Evolutionary conservation across 2,888 invertebrate species (phyloP).

Genomic region (Amphimallon solstitiale): DNA sequence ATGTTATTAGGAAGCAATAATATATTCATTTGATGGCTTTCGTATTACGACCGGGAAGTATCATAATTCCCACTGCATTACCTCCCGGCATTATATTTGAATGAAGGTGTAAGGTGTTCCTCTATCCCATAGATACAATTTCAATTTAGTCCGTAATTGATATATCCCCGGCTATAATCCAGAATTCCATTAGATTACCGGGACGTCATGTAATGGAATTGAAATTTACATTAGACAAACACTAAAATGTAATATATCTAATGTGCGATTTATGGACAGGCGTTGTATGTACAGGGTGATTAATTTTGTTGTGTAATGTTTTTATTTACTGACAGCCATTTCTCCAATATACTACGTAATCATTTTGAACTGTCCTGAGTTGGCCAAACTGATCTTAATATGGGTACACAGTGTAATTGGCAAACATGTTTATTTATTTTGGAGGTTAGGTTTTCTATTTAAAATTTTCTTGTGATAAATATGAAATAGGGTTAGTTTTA

Average conservation of each 20-base stretch:
- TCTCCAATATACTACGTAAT: too few species aligned
- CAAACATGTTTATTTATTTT: too few species aligned
- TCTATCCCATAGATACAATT: not conserved
- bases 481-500: too few species aligned
- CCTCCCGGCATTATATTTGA: constrained; percentile 3
- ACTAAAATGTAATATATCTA: not conserved
- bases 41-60: not conserved
- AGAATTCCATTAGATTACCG: constrained; percentile 9
- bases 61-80: not conserved
- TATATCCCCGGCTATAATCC: constrained; percentile 19
- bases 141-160: constrained; percentile 29
- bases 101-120: not conserved
- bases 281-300: not conserved
- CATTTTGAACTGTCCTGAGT: too few species aligned
- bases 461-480: not conserved
- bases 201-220: constrained; percentile 4
- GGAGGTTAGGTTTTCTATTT: too few species aligned
- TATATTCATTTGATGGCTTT: too few species aligned
- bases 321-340: too few species aligned
- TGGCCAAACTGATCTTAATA: too few species aligned
- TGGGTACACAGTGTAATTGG: too few species aligned
- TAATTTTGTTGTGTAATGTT: too few species aligned
- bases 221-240: not conserved
- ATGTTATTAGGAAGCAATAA: too few species aligned
- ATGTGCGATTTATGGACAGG: too few species aligned